These are phyloP conservation scores for Gallinago paraguaiae DNA, from an alignment of 2,113 vertebrate genomes.

Conservation along the genomic window DNA sequence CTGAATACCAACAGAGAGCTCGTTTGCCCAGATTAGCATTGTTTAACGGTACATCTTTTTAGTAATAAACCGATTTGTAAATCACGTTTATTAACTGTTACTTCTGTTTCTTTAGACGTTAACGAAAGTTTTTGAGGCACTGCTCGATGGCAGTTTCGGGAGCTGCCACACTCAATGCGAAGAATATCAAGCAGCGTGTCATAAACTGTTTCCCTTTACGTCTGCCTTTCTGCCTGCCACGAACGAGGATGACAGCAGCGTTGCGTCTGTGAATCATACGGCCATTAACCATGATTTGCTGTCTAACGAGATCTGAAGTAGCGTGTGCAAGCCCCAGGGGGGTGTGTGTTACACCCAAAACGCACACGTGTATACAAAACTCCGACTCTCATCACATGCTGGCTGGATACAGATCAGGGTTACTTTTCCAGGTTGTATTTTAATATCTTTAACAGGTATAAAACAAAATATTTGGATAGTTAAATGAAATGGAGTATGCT, in stretches of 20 bases:
- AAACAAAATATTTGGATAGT: constrained; percentile 63
- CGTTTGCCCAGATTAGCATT: not conserved
- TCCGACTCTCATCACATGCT: constrained; percentile 21
- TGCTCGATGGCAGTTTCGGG: constrained; percentile 79
- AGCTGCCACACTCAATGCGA: constrained; percentile 74
- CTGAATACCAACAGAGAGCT: not conserved
- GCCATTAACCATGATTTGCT: constrained; percentile 69
- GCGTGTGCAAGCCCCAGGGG: not conserved
- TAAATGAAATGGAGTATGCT: constrained; percentile 50
- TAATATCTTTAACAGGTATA: constrained; percentile 58
- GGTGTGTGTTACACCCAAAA: not conserved
- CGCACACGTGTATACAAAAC: not conserved
- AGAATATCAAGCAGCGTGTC: constrained; percentile 77
- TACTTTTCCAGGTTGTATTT: constrained; percentile 66
- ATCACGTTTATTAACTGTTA: not conserved
- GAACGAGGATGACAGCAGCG: constrained; percentile 54
- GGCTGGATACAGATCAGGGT: constrained; percentile 62
- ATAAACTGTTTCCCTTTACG: constrained; percentile 76
- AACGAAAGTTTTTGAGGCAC: constrained; percentile 74
- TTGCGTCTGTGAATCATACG: constrained; percentile 53
- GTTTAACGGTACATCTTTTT: not conserved
- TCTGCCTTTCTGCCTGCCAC: constrained; percentile 74
- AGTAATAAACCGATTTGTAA: not conserved
- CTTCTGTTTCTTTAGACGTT: constrained; percentile 66
- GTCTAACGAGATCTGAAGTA: constrained; percentile 72